Base-by-base conservation (phyloP, 2,888 invertebrate species). In the Caenorhabditis virilis region DNA sequence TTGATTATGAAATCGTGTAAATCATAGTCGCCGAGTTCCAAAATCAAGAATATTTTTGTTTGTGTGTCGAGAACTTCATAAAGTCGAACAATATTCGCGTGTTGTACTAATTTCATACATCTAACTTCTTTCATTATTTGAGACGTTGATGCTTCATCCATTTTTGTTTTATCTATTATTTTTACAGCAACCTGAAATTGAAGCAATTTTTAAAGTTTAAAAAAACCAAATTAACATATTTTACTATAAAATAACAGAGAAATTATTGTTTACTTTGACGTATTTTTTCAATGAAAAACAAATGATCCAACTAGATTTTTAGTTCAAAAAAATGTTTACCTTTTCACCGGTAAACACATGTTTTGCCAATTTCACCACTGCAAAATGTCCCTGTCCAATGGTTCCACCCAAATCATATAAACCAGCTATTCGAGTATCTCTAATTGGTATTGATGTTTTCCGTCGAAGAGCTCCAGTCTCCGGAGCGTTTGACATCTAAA, bases 301-400 rank as follows among this genome's bases (percentile, higher is more conserved):
- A 42, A 20, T 18, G 42, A 25, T 42, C n/a, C n/a, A 18, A 39
- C 2, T 25, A 6, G 4, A 46, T 23, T 25, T 27, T 26, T 20
- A 4, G n/a, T 20, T 45, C 23, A 26, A 45, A 27, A 45, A 45
- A 25, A 5, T 6, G 15, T 94, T 93, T 57, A 97, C 97, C 86
- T 93, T 93, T 87, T 95, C 95, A 35, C 95, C 95, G 51, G 98
- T 98, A 86, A 98, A 97, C 59, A 97, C 97, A 88, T 98, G 98
- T 72, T 93, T 88, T 25, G 98, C 98, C 72, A 94, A 87, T 87
- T 97, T 98, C 43, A 97, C 97, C 69, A 95, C 94, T 68, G 97
- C 97, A 88, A 95, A 98, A 87, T 98, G 97, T 61, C 97, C 98
- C 64, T 93, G 91, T 46, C 98, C 98, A 58, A 98, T 89, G 4